These are phyloP conservation scores for Pollimyrus isidori DNA, from an alignment of 2,113 vertebrate species.

Conservation along the genomic window DNA sequence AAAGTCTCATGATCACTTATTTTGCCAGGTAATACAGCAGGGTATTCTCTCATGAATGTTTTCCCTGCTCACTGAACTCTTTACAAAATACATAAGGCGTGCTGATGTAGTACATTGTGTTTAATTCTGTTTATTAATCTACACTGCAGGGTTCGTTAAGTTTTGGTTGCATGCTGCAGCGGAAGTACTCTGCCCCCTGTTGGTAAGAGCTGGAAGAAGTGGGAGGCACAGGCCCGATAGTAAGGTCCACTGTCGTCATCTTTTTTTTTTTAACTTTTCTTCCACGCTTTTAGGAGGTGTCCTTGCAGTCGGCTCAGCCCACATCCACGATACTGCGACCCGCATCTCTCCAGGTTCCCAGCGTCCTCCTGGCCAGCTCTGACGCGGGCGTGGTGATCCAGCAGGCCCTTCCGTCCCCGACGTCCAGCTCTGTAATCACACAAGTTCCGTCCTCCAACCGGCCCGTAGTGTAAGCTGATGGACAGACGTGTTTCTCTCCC, in stretches of 20 bases:
- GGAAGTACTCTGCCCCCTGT: neutral
- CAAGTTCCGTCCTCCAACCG: constrained; percentile 94
- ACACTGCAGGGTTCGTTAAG: neutral
- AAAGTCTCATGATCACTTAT: neutral
- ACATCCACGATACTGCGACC: constrained; percentile 94
- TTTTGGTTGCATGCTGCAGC: neutral
- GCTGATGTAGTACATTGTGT: neutral
- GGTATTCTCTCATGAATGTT: neutral
- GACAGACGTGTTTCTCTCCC: no score
- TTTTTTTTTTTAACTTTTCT: neutral
- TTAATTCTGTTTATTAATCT: neutral
- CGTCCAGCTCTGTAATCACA: constrained; percentile 98
- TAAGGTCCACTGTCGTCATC: neutral
- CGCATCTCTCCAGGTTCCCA: constrained; percentile 95
- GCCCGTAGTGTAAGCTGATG: constrained; percentile 89
- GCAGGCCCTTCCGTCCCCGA: constrained; percentile 94
- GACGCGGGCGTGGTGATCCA: constrained; percentile 98
- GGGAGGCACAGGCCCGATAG: neutral
- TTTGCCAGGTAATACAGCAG: neutral
- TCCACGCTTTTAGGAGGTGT: constrained; percentile 80
- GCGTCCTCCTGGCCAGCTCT: constrained; percentile 90
- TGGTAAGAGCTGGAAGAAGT: neutral
- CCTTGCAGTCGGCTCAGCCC: constrained; percentile 89
- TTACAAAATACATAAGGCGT: neutral
- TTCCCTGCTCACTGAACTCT: neutral